Conservation (phyloP, 2,113 vertebrate genomes). For the Noctilio leporinus region DNA sequence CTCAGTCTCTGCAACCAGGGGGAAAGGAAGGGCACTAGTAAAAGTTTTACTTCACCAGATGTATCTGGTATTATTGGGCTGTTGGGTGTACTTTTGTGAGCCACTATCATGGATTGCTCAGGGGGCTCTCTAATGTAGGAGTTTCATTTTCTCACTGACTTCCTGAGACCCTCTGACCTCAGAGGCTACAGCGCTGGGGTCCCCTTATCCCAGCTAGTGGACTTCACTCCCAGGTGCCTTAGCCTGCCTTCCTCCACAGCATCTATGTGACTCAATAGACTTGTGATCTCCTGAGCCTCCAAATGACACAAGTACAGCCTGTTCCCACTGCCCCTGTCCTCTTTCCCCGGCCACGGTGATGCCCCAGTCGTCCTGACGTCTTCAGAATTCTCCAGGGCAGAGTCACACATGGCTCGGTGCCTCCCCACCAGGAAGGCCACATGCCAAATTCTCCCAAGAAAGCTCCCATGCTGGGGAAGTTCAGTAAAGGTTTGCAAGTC, state of each 20-base stretch:
- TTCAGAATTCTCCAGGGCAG: not conserved
- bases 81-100: not conserved
- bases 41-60: not conserved
- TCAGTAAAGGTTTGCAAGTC: not conserved
- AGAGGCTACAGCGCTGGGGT: not conserved
- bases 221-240: not conserved
- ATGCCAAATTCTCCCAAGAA: not conserved
- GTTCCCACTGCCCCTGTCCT: not conserved
- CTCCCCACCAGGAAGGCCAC: not conserved
- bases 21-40: too few relatives aligned
- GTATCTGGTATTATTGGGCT: not conserved
- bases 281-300: not conserved
- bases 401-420: not conserved
- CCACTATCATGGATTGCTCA: not conserved
- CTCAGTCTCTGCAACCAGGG: not conserved
- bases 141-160: not conserved
- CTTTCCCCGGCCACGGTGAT: not conserved
- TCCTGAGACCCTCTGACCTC: not conserved
- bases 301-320: not conserved
- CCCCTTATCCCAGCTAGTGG: not conserved
- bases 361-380: not conserved
- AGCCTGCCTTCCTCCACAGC: not conserved
- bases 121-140: not conserved
- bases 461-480: too few relatives aligned
- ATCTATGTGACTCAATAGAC: not conserved